Conservation (phyloP, 1,140 invertebrate species). For the Drosophila mauritiana region DNA sequence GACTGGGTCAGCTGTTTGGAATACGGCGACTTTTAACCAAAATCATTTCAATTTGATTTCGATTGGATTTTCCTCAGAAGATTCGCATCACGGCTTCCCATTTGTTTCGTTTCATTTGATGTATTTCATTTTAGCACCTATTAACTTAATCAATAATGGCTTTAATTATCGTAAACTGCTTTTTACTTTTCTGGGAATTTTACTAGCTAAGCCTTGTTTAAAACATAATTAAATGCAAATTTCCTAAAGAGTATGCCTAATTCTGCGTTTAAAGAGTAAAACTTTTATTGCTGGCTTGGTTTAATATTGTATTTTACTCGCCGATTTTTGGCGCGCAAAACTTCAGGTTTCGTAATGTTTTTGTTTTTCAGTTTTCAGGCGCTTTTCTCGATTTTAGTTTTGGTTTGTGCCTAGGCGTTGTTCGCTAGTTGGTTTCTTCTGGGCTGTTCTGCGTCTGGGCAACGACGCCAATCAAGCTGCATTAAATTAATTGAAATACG, state of each 20-base stretch:
- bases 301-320: constrained; percentile 45
- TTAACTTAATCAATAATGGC: too few species aligned
- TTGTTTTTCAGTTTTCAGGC: constrained; percentile 16
- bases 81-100: too few species aligned
- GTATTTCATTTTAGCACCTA: background rate
- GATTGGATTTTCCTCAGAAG: background rate
- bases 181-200: too few species aligned
- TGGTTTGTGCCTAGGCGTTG: constrained; percentile 39
- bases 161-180: too few species aligned
- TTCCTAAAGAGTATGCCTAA: constrained; percentile 13
- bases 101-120: background rate
- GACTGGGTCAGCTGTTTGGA: constrained; percentile 50
- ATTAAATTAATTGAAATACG: constrained; percentile 82
- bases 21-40: constrained; percentile 15
- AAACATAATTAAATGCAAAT: too few species aligned
- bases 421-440: constrained; percentile 22
- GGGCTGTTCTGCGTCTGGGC: constrained; percentile 19
- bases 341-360: constrained; percentile 67
- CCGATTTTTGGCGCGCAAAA: constrained; percentile 61
- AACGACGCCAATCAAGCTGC: constrained; percentile 61
- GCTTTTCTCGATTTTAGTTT: constrained; percentile 21
- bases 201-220: too few species aligned
- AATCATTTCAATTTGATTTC: background rate
- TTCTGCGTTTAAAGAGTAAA: background rate
- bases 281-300: constrained; percentile 28